These are phyloP conservation scores for Paragorgia papillata DNA, from an alignment of 92 coral and sea anemone genomes.

Conservation along the genomic window DNA sequence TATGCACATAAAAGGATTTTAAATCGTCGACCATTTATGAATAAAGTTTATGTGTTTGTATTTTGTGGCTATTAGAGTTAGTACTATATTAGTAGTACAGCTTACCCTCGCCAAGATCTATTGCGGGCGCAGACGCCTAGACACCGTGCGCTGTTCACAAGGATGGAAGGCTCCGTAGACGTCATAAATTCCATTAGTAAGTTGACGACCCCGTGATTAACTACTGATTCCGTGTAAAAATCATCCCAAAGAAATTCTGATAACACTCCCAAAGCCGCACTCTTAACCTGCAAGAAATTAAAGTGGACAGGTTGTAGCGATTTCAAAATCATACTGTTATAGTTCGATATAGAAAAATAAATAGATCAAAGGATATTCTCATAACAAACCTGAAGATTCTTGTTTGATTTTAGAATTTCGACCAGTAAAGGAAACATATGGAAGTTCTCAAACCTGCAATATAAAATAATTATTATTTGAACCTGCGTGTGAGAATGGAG, in stretches of 20 bases:
- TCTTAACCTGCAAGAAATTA: conserved; percentile 54
- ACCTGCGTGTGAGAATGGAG: too few relatives aligned
- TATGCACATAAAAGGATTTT: too few relatives aligned
- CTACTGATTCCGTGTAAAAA: conserved; percentile 53
- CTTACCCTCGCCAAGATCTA: conserved; percentile 66
- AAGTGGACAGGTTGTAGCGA: background rate
- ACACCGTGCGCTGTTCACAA: conserved; percentile 65
- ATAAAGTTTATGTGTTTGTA: too few relatives aligned
- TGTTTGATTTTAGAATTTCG: conserved; percentile 45
- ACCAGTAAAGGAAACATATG: conserved; percentile 55
- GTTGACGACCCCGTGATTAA: conserved; percentile 68
- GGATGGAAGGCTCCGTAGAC: conserved; percentile 68
- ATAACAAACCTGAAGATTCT: conserved; percentile 50
- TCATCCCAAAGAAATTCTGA: conserved; percentile 68
- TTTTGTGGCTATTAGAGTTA: too few relatives aligned
- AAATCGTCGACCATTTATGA: too few relatives aligned
- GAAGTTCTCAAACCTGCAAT: conserved; percentile 60
- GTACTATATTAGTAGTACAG: background rate
- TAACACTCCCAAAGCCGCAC: conserved; percentile 78
- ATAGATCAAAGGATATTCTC: too few relatives aligned
- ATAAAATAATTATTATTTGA: too few relatives aligned
- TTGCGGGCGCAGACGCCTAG: conserved; percentile 83
- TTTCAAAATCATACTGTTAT: background rate
- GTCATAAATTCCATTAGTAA: conserved; percentile 62
- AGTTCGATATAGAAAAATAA: too few relatives aligned